A percentile compares a stretch with the other conserved stretches of the same genome.
These are phyloP conservation scores for Corythoichthys intestinalis DNA, from an alignment of 2,113 vertebrate genomes.

Conservation along the genomic window DNA sequence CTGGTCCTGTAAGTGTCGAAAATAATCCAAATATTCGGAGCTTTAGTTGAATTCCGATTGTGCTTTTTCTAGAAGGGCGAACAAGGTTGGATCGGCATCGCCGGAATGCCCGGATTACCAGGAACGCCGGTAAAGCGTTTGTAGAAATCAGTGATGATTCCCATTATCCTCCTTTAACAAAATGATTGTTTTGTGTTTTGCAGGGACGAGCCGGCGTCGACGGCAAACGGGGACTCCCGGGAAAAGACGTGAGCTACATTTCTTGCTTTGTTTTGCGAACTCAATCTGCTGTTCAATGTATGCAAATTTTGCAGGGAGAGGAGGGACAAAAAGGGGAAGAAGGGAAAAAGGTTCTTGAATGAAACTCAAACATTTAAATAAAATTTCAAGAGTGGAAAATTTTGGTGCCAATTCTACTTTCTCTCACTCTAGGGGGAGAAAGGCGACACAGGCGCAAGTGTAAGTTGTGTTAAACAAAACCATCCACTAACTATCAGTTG, in stretches of 20 bases:
- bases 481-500: too few species aligned
- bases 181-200: conserved; percentile 13
- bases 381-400: neutral
- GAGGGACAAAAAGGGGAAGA: conserved; percentile 60
- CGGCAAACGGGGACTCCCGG: conserved; percentile 72
- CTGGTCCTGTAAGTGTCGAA: conserved; percentile 55
- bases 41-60: conserved; percentile 4
- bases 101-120: conserved; percentile 75
- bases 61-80: conserved; percentile 66
- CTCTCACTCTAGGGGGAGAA: conserved; percentile 65
- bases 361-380: neutral
- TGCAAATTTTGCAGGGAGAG: conserved; percentile 58
- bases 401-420: conserved; percentile 3
- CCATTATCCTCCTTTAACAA: neutral
- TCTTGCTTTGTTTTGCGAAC: neutral
- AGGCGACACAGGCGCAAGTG: conserved; percentile 62
- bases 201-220: conserved; percentile 74
- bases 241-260: conserved; percentile 66
- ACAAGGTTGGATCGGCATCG: conserved; percentile 68
- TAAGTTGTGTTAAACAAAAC: conserved; percentile 37
- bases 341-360: conserved; percentile 60
- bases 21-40: neutral
- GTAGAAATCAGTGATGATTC: neutral
- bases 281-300: neutral
- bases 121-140: conserved; percentile 71